These are phyloP conservation scores for Anthoptus insignis DNA, from an alignment of 2,888 invertebrate species.

Conservation along the genomic window DNA sequence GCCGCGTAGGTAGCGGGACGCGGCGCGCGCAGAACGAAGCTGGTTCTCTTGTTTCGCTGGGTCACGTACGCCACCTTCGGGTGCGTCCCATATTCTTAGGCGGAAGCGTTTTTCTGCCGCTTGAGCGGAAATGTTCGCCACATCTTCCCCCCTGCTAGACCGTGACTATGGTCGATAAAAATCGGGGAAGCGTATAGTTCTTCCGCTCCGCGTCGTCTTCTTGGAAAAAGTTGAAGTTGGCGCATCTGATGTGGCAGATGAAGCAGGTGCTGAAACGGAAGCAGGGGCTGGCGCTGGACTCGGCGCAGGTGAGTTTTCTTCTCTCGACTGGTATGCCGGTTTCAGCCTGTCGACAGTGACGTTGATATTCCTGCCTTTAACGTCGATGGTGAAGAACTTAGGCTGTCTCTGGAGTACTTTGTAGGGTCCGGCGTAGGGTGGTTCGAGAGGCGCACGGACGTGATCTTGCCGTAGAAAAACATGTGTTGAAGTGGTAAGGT, in stretches of 20 bases:
- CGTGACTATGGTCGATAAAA: slow-evolving; percentile 34
- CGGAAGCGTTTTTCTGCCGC: no score
- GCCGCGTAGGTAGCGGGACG: no score
- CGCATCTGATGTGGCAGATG: no score
- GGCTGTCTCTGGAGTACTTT: slow-evolving; percentile 19
- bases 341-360: slow-evolving; percentile 33
- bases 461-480: slow-evolving; percentile 33
- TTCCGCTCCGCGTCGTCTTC: slow-evolving; percentile 9
- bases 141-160: slow-evolving; percentile 36
- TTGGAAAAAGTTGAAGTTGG: no score
- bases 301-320: not conserved
- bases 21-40: no score
- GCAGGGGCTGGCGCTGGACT: not conserved
- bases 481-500: slow-evolving; percentile 13
- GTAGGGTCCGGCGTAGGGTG: slow-evolving; percentile 41
- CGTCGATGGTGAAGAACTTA: slow-evolving; percentile 21
- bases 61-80: no score
- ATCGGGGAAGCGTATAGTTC: slow-evolving; percentile 25
- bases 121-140: no score
- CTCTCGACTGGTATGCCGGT: slow-evolving; percentile 35
- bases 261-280: no score
- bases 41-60: no score
- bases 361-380: slow-evolving; percentile 14
- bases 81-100: no score
- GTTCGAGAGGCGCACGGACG: slow-evolving; percentile 20